phyloP scores from a whole-genome alignment of 1,140 invertebrate species.

The Capitella teleta region DNA sequence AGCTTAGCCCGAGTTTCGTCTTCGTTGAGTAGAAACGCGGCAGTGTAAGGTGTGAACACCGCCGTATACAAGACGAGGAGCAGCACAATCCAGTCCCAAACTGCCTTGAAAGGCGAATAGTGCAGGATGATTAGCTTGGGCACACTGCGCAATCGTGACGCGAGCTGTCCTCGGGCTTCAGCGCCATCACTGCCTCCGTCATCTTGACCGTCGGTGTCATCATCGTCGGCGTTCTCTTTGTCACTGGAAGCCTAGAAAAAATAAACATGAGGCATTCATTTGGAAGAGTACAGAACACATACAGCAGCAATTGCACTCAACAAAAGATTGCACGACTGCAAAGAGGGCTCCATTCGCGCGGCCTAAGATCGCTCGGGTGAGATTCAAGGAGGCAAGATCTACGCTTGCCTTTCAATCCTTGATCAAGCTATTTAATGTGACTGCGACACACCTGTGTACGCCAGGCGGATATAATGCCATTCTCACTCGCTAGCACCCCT shows the following conservation, averaged over 20 bases:
- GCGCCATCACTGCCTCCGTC: background rate
- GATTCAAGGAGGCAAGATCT: no score
- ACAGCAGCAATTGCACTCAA: no score
- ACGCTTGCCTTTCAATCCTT: no score
- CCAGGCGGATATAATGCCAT: no score
- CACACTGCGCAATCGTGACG: background rate
- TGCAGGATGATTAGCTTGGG: slow-evolving; percentile 71
- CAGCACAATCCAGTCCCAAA: slow-evolving; percentile 97
- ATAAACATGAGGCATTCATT: background rate
- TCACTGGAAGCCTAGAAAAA: background rate
- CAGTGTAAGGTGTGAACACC: slow-evolving; percentile 96
- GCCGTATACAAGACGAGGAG: slow-evolving; percentile 96
- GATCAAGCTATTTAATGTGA: no score
- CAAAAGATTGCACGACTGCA: no score
- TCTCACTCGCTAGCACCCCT: no score
- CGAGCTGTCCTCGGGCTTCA: background rate
- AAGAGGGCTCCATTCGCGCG: no score
- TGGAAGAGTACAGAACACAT: background rate
- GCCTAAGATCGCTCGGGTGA: no score
- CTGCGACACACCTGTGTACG: no score
- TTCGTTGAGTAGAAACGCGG: slow-evolving; percentile 90
- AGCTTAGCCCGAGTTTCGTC: slow-evolving; percentile 15
- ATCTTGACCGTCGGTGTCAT: background rate
- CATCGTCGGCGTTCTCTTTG: slow-evolving; percentile 1
- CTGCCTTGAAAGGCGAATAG: slow-evolving; percentile 96